phyloP scores from a whole-genome alignment of 2,113 vertebrate species.

The Petrocephalus zakoni region DNA sequence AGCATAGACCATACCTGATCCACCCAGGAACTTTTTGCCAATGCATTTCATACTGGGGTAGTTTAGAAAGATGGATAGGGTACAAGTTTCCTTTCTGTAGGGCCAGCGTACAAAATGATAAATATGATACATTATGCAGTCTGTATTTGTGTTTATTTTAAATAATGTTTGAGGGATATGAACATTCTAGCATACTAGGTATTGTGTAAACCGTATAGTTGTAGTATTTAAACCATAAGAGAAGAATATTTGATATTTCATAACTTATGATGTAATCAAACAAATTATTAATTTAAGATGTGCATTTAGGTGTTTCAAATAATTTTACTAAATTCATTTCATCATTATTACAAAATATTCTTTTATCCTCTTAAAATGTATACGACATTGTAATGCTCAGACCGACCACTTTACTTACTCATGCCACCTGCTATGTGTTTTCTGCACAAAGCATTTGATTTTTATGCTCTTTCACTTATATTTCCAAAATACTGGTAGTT shows the following conservation, averaged over 20 bases:
- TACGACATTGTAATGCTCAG: neutral
- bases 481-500: neutral
- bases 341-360: neutral
- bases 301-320: slow-evolving; percentile 6
- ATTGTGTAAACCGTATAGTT: neutral
- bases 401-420: neutral
- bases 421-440: neutral
- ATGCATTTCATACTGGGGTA: slow-evolving; percentile 17
- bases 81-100: neutral
- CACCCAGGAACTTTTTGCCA: slow-evolving; percentile 12
- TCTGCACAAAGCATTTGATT: neutral
- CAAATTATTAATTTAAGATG: neutral
- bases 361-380: slow-evolving; percentile 3
- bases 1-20: slow-evolving; percentile 18
- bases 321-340: neutral
- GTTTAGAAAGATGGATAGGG: neutral
- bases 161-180: neutral
- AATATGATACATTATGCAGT: slow-evolving; percentile 19
- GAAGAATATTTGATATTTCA: neutral
- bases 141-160: slow-evolving; percentile 26
- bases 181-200: neutral
- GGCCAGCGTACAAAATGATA: slow-evolving; percentile 22
- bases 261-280: neutral
- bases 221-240: neutral
- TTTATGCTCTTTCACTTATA: neutral